Percentiles rank a stretch among this genome's conserved stretches.
These are phyloP conservation scores for Cotesia vestalis DNA, from an alignment of 1,140 invertebrate species.

Conservation along the genomic window DNA sequence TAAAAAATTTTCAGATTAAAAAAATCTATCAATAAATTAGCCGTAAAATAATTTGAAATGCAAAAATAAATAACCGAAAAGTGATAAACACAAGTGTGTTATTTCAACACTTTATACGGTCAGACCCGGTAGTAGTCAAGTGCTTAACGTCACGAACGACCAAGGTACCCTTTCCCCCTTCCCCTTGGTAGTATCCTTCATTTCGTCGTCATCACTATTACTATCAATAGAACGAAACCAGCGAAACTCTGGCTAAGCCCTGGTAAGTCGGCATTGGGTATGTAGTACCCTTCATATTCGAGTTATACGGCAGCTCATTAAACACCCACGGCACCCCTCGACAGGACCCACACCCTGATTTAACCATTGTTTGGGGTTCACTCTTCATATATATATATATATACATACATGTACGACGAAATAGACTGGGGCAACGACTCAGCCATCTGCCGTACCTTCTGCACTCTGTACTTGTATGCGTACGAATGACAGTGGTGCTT, in stretches of 20 bases:
- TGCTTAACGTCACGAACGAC: slow-evolving; percentile 24
- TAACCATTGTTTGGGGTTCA: slow-evolving; percentile 58
- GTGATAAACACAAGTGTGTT: slow-evolving; percentile 50
- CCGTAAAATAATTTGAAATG: slow-evolving; percentile 12
- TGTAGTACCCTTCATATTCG: slow-evolving; percentile 27
- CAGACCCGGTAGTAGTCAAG: slow-evolving; percentile 37
- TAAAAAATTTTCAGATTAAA: too few species aligned
- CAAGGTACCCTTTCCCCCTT: too few species aligned
- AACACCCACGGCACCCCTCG: slow-evolving; percentile 62
- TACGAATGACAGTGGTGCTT: slow-evolving; percentile 8
- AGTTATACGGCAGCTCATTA: slow-evolving; percentile 62
- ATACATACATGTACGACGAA: slow-evolving; percentile 4
- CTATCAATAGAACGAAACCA: slow-evolving; percentile 6
- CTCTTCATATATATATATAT: slow-evolving; percentile 24
- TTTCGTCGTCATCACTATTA: slow-evolving; percentile 9
- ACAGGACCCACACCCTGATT: slow-evolving; percentile 55
- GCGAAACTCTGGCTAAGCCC: neutral
- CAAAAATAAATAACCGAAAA: slow-evolving; percentile 29
- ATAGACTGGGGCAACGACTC: slow-evolving; percentile 33
- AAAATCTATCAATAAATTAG: neutral
- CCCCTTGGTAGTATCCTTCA: slow-evolving; percentile 23
- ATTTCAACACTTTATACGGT: slow-evolving; percentile 57
- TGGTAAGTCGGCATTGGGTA: neutral
- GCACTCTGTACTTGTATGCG: slow-evolving; percentile 4
- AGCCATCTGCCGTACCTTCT: slow-evolving; percentile 25